phyloP scores from a whole-genome alignment of 2,888 invertebrate genomes.

The Cryptus viduatorius region DNA sequence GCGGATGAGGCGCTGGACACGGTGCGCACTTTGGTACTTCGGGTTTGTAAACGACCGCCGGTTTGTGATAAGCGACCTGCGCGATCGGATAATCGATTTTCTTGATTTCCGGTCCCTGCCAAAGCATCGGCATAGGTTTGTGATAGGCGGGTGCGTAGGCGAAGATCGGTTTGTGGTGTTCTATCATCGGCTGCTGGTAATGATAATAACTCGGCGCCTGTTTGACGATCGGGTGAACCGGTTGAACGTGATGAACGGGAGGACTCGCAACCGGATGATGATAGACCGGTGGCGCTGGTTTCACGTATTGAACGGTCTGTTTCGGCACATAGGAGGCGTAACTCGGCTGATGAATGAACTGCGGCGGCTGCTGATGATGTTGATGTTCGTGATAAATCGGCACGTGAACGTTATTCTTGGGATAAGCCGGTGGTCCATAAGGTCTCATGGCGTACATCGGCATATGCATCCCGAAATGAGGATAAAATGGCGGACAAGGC shows the following conservation, averaged over 20 bases:
- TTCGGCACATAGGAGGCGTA: conserved; percentile 71
- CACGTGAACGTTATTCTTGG: conserved; percentile 60
- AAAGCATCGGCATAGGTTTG: conserved; percentile 66
- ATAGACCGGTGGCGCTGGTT: conserved; percentile 58
- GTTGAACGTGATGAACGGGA: conserved; percentile 52
- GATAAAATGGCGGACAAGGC: conserved; percentile 79
- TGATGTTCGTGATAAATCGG: conserved; percentile 42
- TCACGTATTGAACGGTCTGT: conserved; percentile 74
- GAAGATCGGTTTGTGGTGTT: conserved; percentile 71
- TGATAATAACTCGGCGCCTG: conserved; percentile 45
- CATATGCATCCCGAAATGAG: conserved; percentile 71
- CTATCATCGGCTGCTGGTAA: conserved; percentile 45
- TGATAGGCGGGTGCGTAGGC: conserved; percentile 78
- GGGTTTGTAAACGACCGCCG: conserved; percentile 68
- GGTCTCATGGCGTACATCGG: conserved; percentile 73
- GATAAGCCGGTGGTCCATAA: conserved; percentile 71
- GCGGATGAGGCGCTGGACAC: conserved; percentile 67
- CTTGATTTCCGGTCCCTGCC: conserved; percentile 39
- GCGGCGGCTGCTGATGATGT: conserved; percentile 51
- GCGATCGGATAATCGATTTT: conserved; percentile 49
- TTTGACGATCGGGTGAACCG: conserved; percentile 66
- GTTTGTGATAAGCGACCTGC: conserved; percentile 72
- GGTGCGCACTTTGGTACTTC: conserved; percentile 62
- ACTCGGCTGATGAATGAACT: conserved; percentile 73
- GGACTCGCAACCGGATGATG: conserved; percentile 24